Evolutionary conservation across 2,797 vertebrate genomes (phyloP), one percentile per base, ranked within the genome.

Genomic region (Sebastes aleutianus): DNA sequence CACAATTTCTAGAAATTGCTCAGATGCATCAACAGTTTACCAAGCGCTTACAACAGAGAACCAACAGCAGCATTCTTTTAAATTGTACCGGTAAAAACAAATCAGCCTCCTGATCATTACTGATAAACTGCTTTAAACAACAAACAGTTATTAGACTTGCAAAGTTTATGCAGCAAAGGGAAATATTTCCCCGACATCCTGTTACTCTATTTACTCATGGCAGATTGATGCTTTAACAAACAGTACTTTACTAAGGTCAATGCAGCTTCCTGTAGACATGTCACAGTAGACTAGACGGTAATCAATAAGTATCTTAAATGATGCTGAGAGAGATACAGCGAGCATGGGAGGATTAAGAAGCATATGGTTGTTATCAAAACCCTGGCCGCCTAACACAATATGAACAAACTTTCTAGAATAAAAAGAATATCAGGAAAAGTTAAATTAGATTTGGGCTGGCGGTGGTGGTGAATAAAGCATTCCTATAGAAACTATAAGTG

Each of bases 281-380:
- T 77, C 75, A 73, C 70, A 34, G 62, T 50, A 53, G 50, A 72
- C 67, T 4, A 75, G 47, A 82, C 74, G 47, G 53, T 29, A 76
- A 82, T 85, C 80, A 80, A 89, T 86, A 85, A 69, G 34, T 58
- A 68, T 74, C 32, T 69, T 79, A 76, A 78, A 80, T 3, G 14
- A 70, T 80, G 70, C 76, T 26, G 57, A 62, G 24, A 84, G 39
- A 87, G 72, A 78, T 39, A 65, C 16, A 70, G 59, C 69, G 29
- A 73, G 70, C 72, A 43, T 6, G 26, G 26, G 7, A 54, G 65
- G 27, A 78, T 76, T 70, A 76, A 26, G 56, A 80, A 16, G 9
- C 20, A 27, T 9, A 34, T 59, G 9, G 3, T 57, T 57, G 14
- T 29, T 50, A 47, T 57, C 18, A 34, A 62, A 34, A 36, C 34